Evolutionary conservation across 2,888 invertebrate genomes (phyloP), one percentile per base, ranked within the genome.

Genomic region (Adineta ricciae): DNA sequence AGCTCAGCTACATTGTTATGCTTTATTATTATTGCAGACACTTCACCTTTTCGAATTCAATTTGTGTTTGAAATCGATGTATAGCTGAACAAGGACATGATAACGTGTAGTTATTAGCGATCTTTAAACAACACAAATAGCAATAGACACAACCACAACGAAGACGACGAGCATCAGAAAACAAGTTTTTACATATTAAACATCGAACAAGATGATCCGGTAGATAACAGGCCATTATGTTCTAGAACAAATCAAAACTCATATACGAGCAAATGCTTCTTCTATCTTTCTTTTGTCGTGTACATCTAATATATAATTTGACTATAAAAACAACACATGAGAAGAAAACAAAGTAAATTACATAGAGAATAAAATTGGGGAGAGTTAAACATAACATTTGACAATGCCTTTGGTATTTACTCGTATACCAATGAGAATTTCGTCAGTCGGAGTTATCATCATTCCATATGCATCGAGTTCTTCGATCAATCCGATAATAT

Each of bases 161-260:
- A 64, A 64, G 64, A 64, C 64, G 64, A 27, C 64, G 64, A 32
- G 64, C 64, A 64, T 64, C 64, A 64, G 64, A 64, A 64, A 64
- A 64, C 19, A 64, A 64, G 32, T 64, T 32, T 64, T 64, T 64
- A 64, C 64, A 64, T 64, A 64, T 36, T 64, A 64, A 64, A 64
- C 64, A 64, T 32, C 64, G 64, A 64, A 64, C 64, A 64, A 64
- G 64, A 64, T 64, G 64, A 64, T 64, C 64, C 14, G 64, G 64
- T 19, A 64, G 64, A 64, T 64, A 64, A 64, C 64, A 64, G 14
- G 64, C 64, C 64, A 64, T 64, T 19, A 64, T 64, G 32, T 16
- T 64, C 64, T 64, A 64, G 32, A 64, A 64, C 32, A 36, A 64
- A 64, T 64, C 32, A 64, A 36, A 64, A 4, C 32, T 36, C 32